Conservation (phyloP, 2,113 vertebrate genomes). For the Brachypodius melanocephalos region DNA sequence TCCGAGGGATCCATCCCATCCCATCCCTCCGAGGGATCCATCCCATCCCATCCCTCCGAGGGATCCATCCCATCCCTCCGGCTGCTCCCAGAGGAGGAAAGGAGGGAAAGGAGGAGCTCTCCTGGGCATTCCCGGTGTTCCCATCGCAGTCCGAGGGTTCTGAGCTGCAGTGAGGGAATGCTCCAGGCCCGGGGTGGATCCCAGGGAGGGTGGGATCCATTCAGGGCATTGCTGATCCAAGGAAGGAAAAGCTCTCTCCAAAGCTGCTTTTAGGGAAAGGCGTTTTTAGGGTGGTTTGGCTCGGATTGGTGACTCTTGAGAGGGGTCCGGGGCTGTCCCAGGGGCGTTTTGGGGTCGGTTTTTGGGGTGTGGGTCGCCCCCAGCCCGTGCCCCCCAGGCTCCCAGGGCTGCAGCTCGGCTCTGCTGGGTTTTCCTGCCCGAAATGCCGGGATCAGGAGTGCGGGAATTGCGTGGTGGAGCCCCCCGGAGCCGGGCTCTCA, state of each 20-base stretch:
- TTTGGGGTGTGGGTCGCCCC: no score
- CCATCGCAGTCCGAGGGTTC: no score
- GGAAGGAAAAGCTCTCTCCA: neutral
- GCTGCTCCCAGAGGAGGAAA: no score
- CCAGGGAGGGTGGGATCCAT: accelerated
- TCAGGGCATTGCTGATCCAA: accelerated
- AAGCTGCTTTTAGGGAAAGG: neutral
- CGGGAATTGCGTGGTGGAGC: neutral
- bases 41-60: neutral
- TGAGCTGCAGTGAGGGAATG: neutral
- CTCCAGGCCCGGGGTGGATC: accelerated
- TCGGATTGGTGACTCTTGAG: accelerated
- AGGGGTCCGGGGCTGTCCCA: accelerated
- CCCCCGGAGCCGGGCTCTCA: conserved; percentile 28
- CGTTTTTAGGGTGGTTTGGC: neutral
- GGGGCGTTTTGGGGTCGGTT: neutral
- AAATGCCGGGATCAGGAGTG: accelerated
- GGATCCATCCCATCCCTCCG: neutral
- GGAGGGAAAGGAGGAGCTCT: neutral
- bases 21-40: neutral
- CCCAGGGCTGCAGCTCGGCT: neutral
- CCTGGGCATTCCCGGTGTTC: neutral
- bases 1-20: neutral
- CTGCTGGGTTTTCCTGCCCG: neutral
- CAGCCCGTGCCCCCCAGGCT: neutral